phyloP scores from a whole-genome alignment of 2,797 vertebrate genomes.

The Micrastur ruficollis region DNA sequence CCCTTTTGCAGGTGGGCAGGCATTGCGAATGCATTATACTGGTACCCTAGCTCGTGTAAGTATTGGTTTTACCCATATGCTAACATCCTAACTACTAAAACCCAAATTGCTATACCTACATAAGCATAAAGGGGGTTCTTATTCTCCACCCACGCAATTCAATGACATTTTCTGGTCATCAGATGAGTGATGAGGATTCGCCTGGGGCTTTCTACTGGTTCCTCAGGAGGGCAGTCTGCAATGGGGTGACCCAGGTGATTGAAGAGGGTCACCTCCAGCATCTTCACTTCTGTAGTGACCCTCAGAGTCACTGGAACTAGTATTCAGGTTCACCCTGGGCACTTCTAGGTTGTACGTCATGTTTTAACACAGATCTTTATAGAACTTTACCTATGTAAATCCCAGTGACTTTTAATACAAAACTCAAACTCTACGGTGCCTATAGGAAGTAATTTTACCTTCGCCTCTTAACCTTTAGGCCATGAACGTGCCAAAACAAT shows the following conservation, averaged over 20 bases:
- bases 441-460: neutral
- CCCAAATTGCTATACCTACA: neutral
- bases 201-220: neutral
- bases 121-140: neutral
- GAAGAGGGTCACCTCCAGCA: neutral
- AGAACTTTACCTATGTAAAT: neutral
- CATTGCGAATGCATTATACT: neutral
- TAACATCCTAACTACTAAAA: neutral
- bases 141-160: neutral
- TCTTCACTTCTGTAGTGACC: neutral
- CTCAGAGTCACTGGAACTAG: neutral
- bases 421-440: neutral
- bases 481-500: rapidly evolving
- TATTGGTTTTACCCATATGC: neutral
- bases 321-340: neutral
- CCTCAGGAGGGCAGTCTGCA: neutral
- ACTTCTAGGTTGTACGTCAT: neutral
- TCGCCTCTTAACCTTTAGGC: neutral
- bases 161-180: neutral
- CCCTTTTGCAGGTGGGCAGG: neutral
- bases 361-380: neutral
- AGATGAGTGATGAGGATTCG: rapidly evolving
- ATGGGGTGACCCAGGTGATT: neutral
- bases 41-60: too few species aligned
- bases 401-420: neutral